Conservation (phyloP, 92 coral and sea anemone species). For the Blastomussa wellsi region DNA sequence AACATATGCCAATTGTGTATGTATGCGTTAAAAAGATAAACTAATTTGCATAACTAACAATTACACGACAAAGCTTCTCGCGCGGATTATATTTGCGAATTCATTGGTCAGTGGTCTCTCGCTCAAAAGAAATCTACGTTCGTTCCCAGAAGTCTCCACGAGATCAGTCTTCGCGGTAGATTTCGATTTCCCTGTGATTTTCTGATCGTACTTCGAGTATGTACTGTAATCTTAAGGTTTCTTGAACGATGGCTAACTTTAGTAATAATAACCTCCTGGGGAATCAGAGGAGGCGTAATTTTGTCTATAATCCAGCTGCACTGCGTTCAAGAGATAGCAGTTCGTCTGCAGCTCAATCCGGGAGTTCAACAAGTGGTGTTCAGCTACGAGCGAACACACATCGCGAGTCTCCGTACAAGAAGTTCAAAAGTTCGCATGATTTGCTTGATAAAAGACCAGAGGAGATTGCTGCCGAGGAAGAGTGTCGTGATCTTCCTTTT, state of each 20-base stretch:
- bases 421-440: slow-evolving; percentile 58
- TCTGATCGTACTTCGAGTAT: neutral
- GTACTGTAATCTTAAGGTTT: neutral
- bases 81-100: no score
- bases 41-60: no score
- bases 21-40: no score
- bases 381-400: neutral
- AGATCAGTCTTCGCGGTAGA: slow-evolving; percentile 49
- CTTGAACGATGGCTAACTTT: slow-evolving; percentile 24
- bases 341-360: neutral
- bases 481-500: slow-evolving; percentile 67
- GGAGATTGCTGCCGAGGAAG: slow-evolving; percentile 63
- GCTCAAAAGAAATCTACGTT: neutral
- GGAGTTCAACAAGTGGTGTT: slow-evolving; percentile 2
- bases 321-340: slow-evolving; percentile 20
- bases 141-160: slow-evolving; percentile 26
- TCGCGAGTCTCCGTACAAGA: slow-evolving; percentile 57
- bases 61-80: no score
- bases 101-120: neutral
- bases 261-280: slow-evolving; percentile 21
- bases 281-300: slow-evolving; percentile 67
- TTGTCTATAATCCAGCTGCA: slow-evolving; percentile 67
- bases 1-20: no score
- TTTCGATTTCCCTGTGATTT: neutral
- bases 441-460: slow-evolving; percentile 31